A percentile compares a stretch with the other conserved stretches of the same genome.
Evolutionary conservation across 1,140 invertebrate genomes (phyloP).

Genomic region (Paracyclopina nana): DNA sequence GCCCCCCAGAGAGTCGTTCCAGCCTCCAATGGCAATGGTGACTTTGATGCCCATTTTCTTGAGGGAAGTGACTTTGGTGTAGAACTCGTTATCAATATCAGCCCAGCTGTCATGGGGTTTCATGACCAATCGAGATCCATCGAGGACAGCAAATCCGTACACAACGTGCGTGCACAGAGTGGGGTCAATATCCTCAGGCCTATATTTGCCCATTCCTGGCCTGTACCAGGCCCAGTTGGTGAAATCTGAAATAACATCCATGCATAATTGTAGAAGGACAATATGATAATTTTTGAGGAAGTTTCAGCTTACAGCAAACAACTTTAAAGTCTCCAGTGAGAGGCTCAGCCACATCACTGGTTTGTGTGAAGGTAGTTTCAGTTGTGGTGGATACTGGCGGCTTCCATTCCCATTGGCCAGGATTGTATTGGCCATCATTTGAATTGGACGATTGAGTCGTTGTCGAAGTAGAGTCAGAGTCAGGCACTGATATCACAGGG

Average conservation of each 20-base stretch:
- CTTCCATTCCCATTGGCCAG: too few relatives aligned
- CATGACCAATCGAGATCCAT: constrained; percentile 21
- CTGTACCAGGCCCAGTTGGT: constrained; percentile 28
- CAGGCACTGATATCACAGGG: too few relatives aligned
- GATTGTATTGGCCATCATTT: too few relatives aligned
- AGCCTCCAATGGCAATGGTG: constrained; percentile 58
- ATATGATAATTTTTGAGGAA: too few relatives aligned
- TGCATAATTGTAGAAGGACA: too few relatives aligned
- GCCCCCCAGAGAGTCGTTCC: constrained; percentile 68
- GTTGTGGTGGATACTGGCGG: too few relatives aligned
- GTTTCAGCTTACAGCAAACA: constrained; percentile 33
- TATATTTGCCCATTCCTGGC: constrained; percentile 25
- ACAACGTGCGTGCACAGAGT: constrained; percentile 30
- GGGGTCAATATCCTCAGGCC: constrained; percentile 26
- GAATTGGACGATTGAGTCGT: too few relatives aligned
- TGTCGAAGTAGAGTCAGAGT: too few relatives aligned
- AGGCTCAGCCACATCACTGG: too few relatives aligned
- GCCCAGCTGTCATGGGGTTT: constrained; percentile 23
- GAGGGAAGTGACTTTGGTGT: constrained; percentile 51
- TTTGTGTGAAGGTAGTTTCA: too few relatives aligned
- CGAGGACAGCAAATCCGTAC: constrained; percentile 29
- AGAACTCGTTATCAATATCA: constrained; percentile 39
- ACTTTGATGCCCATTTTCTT: constrained; percentile 51
- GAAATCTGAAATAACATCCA: constrained; percentile 34
- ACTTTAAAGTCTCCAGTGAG: constrained; percentile 28